Conservation (phyloP, 2,797 vertebrate species). For the Syngnathus rostellatus region DNA sequence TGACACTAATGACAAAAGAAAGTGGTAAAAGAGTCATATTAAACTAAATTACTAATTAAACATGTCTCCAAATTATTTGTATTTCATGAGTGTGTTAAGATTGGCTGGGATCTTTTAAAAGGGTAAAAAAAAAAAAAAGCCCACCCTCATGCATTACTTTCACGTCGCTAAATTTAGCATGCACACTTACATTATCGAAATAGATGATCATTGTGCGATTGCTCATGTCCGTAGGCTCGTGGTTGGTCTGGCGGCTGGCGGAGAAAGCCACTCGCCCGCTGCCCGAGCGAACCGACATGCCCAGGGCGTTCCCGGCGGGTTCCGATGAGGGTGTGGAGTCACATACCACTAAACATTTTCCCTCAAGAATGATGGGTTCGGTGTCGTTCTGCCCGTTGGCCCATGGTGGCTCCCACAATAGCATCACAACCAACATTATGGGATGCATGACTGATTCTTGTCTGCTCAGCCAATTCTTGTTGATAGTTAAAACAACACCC, state of each 20-base stretch:
- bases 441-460: constrained; percentile 41
- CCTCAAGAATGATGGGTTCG: constrained; percentile 75
- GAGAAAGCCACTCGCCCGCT: constrained; percentile 73
- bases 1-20: background rate
- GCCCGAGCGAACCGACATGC: constrained; percentile 74
- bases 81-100: no score
- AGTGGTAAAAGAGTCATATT: background rate
- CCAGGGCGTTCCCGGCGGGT: constrained; percentile 65
- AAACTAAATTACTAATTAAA: background rate
- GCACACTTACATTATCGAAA: constrained; percentile 70
- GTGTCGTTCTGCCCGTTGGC: constrained; percentile 71
- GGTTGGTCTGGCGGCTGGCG: constrained; percentile 74
- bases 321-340: constrained; percentile 73
- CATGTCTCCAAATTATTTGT: background rate
- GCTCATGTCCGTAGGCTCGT: constrained; percentile 77
- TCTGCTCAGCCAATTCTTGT: background rate
- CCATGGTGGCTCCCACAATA: constrained; percentile 48
- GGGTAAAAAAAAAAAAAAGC: background rate
- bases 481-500: constrained; percentile 26
- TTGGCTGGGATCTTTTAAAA: no score
- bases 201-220: constrained; percentile 79
- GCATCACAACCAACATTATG: constrained; percentile 40
- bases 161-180: background rate
- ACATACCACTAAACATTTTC: constrained; percentile 75
- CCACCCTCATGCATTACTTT: background rate